Evolutionary conservation across 1,140 invertebrate species (phyloP).

Genomic region (Musca domestica): DNA sequence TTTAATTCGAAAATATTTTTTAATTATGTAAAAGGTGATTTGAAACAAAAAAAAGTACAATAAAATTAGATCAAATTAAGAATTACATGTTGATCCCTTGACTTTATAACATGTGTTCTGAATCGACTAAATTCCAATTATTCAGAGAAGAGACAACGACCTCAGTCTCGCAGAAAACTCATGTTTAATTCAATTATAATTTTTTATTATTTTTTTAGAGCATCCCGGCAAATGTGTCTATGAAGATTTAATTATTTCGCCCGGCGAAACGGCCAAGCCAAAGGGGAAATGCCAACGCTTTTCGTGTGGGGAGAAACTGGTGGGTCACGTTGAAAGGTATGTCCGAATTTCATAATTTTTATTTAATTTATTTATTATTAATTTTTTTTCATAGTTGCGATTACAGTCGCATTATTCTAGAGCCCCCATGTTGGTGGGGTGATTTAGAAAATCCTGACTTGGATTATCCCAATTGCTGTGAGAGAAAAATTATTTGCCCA

Average conservation of each 20-base stretch:
- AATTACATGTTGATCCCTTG: too few relatives aligned
- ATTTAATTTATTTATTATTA: background rate
- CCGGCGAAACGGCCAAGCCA: background rate
- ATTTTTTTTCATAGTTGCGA: background rate
- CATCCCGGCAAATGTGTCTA: constrained; percentile 3
- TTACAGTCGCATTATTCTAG: too few relatives aligned
- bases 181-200: too few relatives aligned
- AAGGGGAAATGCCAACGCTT: background rate
- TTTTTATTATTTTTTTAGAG: too few relatives aligned
- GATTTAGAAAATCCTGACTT: background rate
- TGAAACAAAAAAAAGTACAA: too few relatives aligned
- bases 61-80: too few relatives aligned
- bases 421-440: background rate
- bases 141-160: too few relatives aligned
- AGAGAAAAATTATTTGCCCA: background rate
- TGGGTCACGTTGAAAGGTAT: background rate
- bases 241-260: background rate
- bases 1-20: too few relatives aligned
- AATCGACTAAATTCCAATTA: too few relatives aligned
- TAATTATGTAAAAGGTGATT: too few relatives aligned
- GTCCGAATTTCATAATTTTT: background rate
- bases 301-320: background rate
- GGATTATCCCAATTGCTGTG: background rate
- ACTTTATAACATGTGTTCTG: too few relatives aligned
- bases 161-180: too few relatives aligned